A percentile compares a stretch with the other conserved stretches of the same genome.
These are phyloP conservation scores for Myotis planiceps DNA, from an alignment of 2,797 vertebrate genomes.

Conservation along the genomic window DNA sequence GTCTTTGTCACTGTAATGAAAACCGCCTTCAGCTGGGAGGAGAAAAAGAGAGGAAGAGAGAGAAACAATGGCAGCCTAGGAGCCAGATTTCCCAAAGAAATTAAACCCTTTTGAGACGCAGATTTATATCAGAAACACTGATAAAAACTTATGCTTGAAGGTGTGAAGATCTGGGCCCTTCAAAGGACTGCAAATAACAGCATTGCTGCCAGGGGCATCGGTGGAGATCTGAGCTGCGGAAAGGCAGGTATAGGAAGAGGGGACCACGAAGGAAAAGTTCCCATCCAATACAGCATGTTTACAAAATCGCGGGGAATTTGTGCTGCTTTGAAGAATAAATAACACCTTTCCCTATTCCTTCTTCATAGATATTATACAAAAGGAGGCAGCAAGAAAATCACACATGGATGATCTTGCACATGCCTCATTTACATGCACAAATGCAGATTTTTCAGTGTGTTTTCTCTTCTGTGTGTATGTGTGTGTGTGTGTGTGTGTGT, in stretches of 20 bases:
- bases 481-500: neutral
- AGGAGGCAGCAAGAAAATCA: neutral
- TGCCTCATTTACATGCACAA: neutral
- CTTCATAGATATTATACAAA: neutral
- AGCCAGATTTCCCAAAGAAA: slow-evolving; percentile 79
- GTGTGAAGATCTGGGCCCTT: slow-evolving; percentile 53
- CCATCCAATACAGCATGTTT: slow-evolving; percentile 54
- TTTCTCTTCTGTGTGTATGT: neutral
- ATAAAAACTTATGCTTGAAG: slow-evolving; percentile 77
- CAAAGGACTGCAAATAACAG: slow-evolving; percentile 78
- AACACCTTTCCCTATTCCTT: neutral
- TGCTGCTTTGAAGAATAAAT: slow-evolving; percentile 26
- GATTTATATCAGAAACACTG: slow-evolving; percentile 80
- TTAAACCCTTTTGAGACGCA: slow-evolving; percentile 74
- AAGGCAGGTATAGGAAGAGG: neutral
- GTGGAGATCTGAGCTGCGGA: slow-evolving; percentile 25
- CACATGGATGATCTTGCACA: neutral
- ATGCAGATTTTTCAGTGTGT: neutral
- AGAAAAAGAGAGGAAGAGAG: neutral
- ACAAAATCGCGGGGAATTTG: slow-evolving; percentile 44
- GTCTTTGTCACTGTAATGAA: slow-evolving; percentile 76
- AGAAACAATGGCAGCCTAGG: slow-evolving; percentile 55
- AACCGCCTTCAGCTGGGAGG: slow-evolving; percentile 63
- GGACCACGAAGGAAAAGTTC: slow-evolving; percentile 43
- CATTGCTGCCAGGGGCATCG: slow-evolving; percentile 39